Evolutionary conservation across 1,140 invertebrate genomes (phyloP).

Genomic region (Neoseiulus cucumeris): DNA sequence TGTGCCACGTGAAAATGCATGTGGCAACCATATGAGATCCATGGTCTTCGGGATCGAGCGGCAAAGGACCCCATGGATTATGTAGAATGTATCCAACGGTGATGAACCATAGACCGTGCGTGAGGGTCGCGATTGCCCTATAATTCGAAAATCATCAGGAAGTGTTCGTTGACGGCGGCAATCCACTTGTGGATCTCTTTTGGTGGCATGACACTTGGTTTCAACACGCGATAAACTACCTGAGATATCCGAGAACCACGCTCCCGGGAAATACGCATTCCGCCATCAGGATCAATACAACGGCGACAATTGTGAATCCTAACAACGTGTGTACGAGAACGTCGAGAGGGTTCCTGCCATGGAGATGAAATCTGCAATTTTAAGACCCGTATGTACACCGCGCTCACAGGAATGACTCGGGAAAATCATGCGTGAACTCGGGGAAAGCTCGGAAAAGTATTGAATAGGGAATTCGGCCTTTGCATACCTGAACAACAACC

Average conservation of each 20-base stretch:
- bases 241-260: background rate
- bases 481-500: too few relatives aligned
- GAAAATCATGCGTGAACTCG: too few relatives aligned
- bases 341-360: background rate
- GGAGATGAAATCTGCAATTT: background rate
- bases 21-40: background rate
- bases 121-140: background rate
- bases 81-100: background rate
- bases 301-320: background rate
- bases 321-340: background rate
- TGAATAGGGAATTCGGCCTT: too few relatives aligned
- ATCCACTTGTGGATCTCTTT: background rate
- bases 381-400: too few relatives aligned
- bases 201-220: background rate
- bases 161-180: background rate
- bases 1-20: background rate
- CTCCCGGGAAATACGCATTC: background rate
- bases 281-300: background rate
- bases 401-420: too few relatives aligned
- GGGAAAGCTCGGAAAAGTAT: too few relatives aligned
- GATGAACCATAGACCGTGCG: background rate
- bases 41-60: background rate
- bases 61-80: background rate
- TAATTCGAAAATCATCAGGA: background rate
- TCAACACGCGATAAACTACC: background rate